Evolutionary conservation across 2,888 invertebrate genomes (phyloP), one percentile per base, ranked within the genome.

Genomic region (Luffia ferchaultella): DNA sequence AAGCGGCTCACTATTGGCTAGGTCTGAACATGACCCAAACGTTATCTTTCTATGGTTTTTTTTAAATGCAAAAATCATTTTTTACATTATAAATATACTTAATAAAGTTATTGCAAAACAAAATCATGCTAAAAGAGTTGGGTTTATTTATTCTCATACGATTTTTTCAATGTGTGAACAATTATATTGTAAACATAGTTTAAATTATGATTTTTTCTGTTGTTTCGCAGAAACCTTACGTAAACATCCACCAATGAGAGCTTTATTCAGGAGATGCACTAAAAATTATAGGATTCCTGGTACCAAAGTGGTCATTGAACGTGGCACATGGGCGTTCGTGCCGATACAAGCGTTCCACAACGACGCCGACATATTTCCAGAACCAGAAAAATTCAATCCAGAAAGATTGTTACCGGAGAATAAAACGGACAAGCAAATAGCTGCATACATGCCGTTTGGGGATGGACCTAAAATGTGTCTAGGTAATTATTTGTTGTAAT

Each of bases 321-420:
- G 83, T 47, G 86, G 83, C 1, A 82, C 78, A 0, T 58, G 74
- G 16, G 63, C 87, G 2, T 73, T 86, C 16, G 77, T 89, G 45
- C 87, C 88, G 9, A 73, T 79, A 5, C 77, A 85, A 55, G 83
- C 85, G 19, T 85, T 89, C 56, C 89, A 89, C 55, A 86, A 85
- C 64, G 88, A 89, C 60, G 82, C 87, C 0, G 76, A 85, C 1
- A 73, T 85, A 58, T 89, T 86, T 57, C 86, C 87, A 0, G 76
- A 90, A 9, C 90, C 90, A 0, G 76, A 87, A 1, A 74, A 75
- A 30, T 90, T 89, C 54, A 79, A 85, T 49, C 89, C 89, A 0
- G 87, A 89, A 18, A 74, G 89, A 54, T 90, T 89, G 64, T 64
- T 76, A 0, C 68, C 75, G 3, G 83, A 85, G 52, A 82, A 83